Evolutionary conservation across 2,113 vertebrate genomes (phyloP), one percentile per base, ranked within the genome.

Genomic region (Pelecanus crispus): DNA sequence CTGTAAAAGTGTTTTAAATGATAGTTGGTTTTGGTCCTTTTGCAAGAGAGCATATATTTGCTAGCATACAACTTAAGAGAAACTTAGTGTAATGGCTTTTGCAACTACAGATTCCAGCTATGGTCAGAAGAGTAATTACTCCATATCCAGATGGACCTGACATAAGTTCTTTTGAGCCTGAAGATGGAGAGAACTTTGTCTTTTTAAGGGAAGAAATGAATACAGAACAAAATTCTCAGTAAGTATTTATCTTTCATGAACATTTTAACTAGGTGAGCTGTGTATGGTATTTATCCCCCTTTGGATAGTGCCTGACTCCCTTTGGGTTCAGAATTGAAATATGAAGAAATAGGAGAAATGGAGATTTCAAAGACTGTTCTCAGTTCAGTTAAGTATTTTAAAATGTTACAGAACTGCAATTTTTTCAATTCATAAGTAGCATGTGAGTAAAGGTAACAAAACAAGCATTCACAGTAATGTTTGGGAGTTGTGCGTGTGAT

Each of bases 101-200:
- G n/a, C 90, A 95, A 92, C 53, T 97, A 7, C 47, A 99, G 99
- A 99, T 99, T 97, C 99, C 99, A 55, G 99, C 99, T 80, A 99
- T 99, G 99, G 98, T 99, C 85, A 99, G 98, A 90, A 98, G 99
- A 86, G 70, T 99, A 50, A 99, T 99, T 96, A 99, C 99, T 29
- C 99, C 99, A 0, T 99, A 99, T 94, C 98, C 98, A 49, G 98
- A 97, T 92, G 99, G 99, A 87, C 99, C 99, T 92, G 99, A 99
- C 97, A 98, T 99, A 92, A 99, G 98, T 93, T 96, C 95, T 77
- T 99, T 99, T 81, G 98, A 99, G 40, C 95, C 98, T 73, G 98
- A 98, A 80, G 98, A 99, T 91, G 95, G 98, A 92, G 98, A 98
- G 92, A 98, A 97, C 7, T 97, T 97, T 24, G 75, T 94, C 36